Base-by-base conservation (phyloP, 2,113 vertebrate species). In the Epinephelus fuscoguttatus region DNA sequence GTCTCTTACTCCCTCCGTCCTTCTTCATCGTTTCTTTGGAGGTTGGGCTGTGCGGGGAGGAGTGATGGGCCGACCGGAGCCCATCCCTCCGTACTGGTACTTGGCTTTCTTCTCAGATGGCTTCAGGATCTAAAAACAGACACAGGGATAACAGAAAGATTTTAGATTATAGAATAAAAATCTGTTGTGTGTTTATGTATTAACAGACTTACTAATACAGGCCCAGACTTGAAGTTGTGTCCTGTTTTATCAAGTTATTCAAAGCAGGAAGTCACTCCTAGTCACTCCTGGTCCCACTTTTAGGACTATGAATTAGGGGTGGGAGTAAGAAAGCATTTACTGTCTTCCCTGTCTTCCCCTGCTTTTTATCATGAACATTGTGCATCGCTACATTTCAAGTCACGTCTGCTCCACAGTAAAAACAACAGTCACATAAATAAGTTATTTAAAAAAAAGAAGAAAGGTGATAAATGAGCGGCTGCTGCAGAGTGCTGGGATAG, bases 101-200 rank as follows among this genome's bases (percentile, higher is more conserved):
- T 99, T 99, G 80, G 97, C 97, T 96, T 99, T 99, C 97, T 99
- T 99, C 96, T 99, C 97, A 94, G 97, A 98, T 8, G 97, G 97
- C 96, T 99, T 99, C 95, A 99, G 86, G 95, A 99, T 99, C 97
- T 99, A 4, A 0, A 12, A 27, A n/a, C 12, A 37, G 7, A 25
- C 23, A 40, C 0, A 3, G 1, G 0, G 25, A 25, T 0, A 2
- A 23, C 21, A 15, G 2, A 11, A 17, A 61, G 40, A 17, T 15
- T 40, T 52, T 13, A 59, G 18, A 57, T 3, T 1, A 23, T 3
- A 5, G 3, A 61, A 57, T 4, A 14, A 19, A 19, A 21, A 19
- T 9, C 37, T 19, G 59, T 6, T 53, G 6, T 30, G 17, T 14
- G 3, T 37, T 27, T 11, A 17, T 25, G 14, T 47, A 52, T 21